phyloP scores from a whole-genome alignment of 1,140 invertebrate genomes.

The Drosophila hydei region DNA sequence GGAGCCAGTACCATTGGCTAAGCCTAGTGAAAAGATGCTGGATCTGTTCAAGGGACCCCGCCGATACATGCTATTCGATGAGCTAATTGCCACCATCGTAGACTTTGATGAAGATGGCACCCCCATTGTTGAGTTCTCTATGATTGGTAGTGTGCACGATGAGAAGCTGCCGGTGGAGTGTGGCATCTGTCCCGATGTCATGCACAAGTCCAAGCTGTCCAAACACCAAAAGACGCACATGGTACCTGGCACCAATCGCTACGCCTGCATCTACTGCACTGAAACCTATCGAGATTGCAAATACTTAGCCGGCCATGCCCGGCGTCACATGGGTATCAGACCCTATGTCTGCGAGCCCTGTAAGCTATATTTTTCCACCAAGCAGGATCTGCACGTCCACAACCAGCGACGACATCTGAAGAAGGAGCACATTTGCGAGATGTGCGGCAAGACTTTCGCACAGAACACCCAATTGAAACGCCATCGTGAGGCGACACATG shows the following conservation, averaged over 20 bases:
- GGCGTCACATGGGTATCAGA: slow-evolving; percentile 78
- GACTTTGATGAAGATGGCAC: slow-evolving; percentile 73
- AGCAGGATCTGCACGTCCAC: slow-evolving; percentile 75
- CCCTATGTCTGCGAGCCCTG: slow-evolving; percentile 77
- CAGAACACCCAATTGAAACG: slow-evolving; percentile 77
- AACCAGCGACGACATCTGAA: slow-evolving; percentile 73
- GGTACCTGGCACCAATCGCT: slow-evolving; percentile 71
- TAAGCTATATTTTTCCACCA: slow-evolving; percentile 76
- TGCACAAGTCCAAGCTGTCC: slow-evolving; percentile 66
- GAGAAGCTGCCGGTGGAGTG: slow-evolving; percentile 75
- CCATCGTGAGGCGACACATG: slow-evolving; percentile 76
- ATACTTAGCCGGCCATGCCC: slow-evolving; percentile 74
- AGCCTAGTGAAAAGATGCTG: slow-evolving; percentile 66
- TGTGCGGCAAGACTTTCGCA: slow-evolving; percentile 77
- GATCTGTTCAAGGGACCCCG: slow-evolving; percentile 65
- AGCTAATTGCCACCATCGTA: slow-evolving; percentile 75
- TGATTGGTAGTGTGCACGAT: slow-evolving; percentile 53
- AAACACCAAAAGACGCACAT: slow-evolving; percentile 73
- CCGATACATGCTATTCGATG: slow-evolving; percentile 74
- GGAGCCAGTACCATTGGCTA: slow-evolving; percentile 28
- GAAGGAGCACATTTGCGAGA: slow-evolving; percentile 80
- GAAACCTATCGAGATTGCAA: slow-evolving; percentile 78
- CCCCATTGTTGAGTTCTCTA: slow-evolving; percentile 77
- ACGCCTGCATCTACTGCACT: slow-evolving; percentile 72
- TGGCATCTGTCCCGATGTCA: slow-evolving; percentile 78